These are phyloP conservation scores for Tolypeutes matacus DNA, from an alignment of 2,797 vertebrate genomes.

Conservation along the genomic window DNA sequence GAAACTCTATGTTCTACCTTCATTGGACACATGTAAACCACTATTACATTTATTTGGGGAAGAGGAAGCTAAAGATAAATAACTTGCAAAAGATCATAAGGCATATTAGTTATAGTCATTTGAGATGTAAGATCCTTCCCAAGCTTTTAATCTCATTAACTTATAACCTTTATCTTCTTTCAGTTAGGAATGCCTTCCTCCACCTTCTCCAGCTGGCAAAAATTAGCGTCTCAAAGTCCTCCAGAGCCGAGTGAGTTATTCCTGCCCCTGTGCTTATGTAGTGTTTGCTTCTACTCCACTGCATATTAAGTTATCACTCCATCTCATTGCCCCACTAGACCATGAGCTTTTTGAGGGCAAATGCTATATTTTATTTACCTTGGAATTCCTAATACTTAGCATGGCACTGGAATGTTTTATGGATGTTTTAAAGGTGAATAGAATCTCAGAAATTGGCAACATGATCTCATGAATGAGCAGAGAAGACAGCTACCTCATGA, in stretches of 20 bases:
- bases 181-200: not conserved
- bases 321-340: not conserved
- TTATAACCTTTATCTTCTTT: not conserved
- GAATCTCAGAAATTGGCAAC: conserved; percentile 30
- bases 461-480: not conserved
- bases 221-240: not conserved
- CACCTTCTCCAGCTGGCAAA: not conserved
- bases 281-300: not conserved
- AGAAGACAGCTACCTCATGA: not conserved
- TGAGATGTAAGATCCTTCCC: not conserved
- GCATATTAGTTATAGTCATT: not conserved
- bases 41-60: not conserved
- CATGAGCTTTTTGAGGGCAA: conserved; percentile 38
- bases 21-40: not conserved
- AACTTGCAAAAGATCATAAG: not conserved
- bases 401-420: not conserved
- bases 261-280: not conserved
- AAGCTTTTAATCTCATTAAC: too few species aligned
- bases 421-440: not conserved
- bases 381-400: not conserved
- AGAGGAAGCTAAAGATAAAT: conserved; percentile 20
- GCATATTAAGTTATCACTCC: conserved; percentile 30
- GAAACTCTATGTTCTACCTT: not conserved
- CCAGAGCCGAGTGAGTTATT: not conserved
- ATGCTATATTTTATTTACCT: conserved; percentile 43